Conservation (phyloP, 2,797 vertebrate species). For the Atherinosoma microstoma region DNA sequence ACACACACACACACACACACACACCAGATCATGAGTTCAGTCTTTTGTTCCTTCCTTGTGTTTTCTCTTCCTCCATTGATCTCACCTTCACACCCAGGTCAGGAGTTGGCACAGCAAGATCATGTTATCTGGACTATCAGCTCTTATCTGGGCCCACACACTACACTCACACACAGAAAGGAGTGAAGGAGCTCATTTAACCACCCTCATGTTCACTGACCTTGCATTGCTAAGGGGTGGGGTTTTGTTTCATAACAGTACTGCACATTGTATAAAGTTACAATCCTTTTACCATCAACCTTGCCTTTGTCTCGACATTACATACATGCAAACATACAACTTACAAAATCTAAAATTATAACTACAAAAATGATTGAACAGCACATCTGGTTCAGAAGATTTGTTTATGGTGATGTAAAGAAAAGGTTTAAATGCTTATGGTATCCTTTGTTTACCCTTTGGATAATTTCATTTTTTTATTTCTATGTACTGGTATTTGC, state of each 20-base stretch:
- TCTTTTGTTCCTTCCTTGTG: conserved; percentile 78
- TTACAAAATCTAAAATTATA: no score
- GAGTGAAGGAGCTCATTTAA: conserved; percentile 17
- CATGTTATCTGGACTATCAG: conserved; percentile 66
- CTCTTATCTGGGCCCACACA: conserved; percentile 64
- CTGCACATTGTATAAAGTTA: neutral
- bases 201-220: conserved; percentile 8
- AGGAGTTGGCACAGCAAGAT: conserved; percentile 60
- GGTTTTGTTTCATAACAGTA: neutral
- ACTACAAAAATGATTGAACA: no score
- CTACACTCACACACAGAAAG: conserved; percentile 27
- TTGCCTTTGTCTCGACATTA: neutral
- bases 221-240: neutral
- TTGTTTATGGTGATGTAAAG: no score
- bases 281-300: neutral
- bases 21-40: conserved; percentile 78
- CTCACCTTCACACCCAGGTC: conserved; percentile 75
- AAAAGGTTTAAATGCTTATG: no score
- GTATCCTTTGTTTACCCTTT: no score
- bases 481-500: no score
- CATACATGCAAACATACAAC: no score
- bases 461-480: no score
- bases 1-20: conserved; percentile 15
- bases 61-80: conserved; percentile 70
- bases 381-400: no score